These are phyloP conservation scores for Erethizon dorsatum DNA, from an alignment of 2,797 vertebrate species.

Conservation along the genomic window DNA sequence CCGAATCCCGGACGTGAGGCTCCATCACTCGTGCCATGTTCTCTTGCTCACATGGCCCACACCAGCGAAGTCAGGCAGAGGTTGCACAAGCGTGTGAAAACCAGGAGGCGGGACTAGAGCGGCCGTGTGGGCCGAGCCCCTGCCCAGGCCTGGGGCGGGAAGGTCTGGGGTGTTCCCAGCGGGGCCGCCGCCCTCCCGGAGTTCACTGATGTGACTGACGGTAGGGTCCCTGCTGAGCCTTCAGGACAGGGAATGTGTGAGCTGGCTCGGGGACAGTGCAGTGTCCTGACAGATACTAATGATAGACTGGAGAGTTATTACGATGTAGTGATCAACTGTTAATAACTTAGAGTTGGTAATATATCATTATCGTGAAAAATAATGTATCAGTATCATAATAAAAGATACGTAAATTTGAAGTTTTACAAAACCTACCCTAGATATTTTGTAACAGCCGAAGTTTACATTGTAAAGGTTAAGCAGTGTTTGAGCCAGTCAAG, in stretches of 20 bases:
- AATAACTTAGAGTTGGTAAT: background rate
- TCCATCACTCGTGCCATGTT: background rate
- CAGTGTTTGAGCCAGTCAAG: background rate
- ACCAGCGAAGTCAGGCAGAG: background rate
- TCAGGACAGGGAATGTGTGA: background rate
- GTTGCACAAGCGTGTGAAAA: no score
- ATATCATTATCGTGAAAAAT: background rate
- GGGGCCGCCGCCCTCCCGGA: rapidly evolving
- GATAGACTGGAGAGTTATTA: no score
- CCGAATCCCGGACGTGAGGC: background rate
- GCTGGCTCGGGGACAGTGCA: background rate
- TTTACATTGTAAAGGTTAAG: background rate
- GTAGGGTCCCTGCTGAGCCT: background rate
- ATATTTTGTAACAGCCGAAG: background rate
- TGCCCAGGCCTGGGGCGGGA: no score
- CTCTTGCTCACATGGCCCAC: background rate
- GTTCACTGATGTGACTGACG: rapidly evolving
- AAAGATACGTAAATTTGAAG: background rate
- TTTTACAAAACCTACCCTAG: background rate
- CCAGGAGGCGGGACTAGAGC: background rate
- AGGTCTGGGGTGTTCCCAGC: background rate
- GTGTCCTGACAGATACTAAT: background rate
- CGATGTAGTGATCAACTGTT: background rate
- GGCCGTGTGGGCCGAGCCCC: background rate
- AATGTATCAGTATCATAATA: background rate